Conservation (phyloP, 1,140 invertebrate species). For the Platorchestia sp. region DNA sequence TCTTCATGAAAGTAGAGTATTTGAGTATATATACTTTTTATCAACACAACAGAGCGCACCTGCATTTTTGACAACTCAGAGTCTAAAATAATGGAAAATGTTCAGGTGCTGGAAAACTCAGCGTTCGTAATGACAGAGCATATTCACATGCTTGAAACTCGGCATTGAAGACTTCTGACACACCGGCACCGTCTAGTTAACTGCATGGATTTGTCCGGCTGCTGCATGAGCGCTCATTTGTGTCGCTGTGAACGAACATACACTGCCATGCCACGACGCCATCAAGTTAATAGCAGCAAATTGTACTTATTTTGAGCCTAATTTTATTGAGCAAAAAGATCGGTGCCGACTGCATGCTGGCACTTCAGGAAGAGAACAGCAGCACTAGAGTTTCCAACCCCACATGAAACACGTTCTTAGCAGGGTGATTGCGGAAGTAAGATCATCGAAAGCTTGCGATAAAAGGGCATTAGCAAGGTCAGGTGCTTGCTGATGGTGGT, state of each 20-base stretch:
- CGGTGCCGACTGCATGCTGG: neutral
- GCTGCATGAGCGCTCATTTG: neutral
- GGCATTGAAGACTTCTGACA: neutral
- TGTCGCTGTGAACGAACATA: neutral
- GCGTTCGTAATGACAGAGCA: no score
- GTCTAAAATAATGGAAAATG: neutral
- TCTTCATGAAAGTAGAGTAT: no score
- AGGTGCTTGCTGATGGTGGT: neutral
- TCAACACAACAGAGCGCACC: no score
- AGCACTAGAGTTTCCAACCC: neutral
- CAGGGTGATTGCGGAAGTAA: neutral
- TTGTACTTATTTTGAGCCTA: neutral
- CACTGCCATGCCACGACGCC: neutral
- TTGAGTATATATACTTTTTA: no score
- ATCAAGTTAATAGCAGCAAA: neutral
- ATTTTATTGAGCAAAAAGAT: neutral
- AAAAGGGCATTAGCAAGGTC: neutral
- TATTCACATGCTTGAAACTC: neutral
- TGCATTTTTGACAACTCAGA: no score
- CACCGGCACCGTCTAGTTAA: neutral
- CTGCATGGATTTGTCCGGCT: neutral
- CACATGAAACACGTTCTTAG: neutral
- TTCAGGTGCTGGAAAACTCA: neutral
- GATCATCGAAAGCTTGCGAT: neutral
- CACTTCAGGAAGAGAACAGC: neutral